Evolutionary conservation across 2,797 vertebrate species (phyloP).

Genomic region (Lemur catta): DNA sequence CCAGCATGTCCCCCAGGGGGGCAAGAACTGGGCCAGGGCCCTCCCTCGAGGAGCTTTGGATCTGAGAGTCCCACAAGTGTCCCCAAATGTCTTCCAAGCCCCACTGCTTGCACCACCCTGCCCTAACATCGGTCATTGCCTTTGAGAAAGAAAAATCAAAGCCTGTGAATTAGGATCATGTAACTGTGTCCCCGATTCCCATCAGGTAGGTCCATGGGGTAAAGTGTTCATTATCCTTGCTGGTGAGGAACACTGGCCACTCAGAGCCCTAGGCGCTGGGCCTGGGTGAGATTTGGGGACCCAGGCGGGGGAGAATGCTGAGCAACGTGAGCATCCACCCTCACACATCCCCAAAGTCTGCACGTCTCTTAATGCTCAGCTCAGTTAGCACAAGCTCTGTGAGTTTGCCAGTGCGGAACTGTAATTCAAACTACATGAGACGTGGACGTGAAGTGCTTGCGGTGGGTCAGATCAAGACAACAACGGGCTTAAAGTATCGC

Average conservation of each 20-base stretch:
- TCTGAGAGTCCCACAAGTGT: background rate
- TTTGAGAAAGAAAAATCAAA: slow-evolving; percentile 38
- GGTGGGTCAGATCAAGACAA: background rate
- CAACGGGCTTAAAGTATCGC: background rate
- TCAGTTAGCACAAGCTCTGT: background rate
- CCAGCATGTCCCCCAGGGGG: background rate
- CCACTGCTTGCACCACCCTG: background rate
- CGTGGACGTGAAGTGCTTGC: background rate
- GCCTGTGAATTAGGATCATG: background rate
- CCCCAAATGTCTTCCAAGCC: background rate
- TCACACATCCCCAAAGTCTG: background rate
- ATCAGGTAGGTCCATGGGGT: background rate
- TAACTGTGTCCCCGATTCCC: background rate
- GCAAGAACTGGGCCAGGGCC: background rate
- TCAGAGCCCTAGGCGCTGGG: background rate
- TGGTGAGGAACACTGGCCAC: background rate
- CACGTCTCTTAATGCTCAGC: background rate
- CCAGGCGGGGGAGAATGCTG: background rate
- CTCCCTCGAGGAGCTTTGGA: background rate
- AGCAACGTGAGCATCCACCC: background rate
- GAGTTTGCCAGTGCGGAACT: background rate
- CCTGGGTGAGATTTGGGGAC: background rate
- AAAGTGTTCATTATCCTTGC: background rate
- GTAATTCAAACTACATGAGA: background rate
- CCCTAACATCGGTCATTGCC: background rate